Evolutionary conservation across 2,113 vertebrate species (phyloP).

Genomic region (Gadus macrocephalus): DNA sequence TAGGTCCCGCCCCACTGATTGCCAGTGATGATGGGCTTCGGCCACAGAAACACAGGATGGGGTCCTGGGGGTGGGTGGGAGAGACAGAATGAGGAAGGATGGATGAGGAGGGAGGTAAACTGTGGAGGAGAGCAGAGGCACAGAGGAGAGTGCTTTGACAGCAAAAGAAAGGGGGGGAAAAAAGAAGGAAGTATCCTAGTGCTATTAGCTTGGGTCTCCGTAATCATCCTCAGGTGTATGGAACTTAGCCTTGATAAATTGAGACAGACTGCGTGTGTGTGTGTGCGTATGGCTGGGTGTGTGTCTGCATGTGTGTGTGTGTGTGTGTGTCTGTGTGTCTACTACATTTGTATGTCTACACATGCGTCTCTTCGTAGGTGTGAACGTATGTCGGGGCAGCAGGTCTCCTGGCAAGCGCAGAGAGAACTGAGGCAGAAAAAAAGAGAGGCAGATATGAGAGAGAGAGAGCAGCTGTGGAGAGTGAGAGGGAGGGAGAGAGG

Average conservation of each 20-base stretch:
- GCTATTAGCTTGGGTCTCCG: constrained; percentile 66
- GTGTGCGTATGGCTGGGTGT: constrained; percentile 18
- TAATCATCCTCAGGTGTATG: constrained; percentile 68
- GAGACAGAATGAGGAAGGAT: not conserved
- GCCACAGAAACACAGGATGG: not conserved
- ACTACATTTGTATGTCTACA: no score
- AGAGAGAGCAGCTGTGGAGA: not conserved
- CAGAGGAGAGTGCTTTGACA: constrained; percentile 22
- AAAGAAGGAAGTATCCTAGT: constrained; percentile 51
- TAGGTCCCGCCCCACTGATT: no score
- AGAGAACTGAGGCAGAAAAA: constrained; percentile 2
- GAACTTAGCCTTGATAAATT: constrained; percentile 70
- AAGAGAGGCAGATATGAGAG: constrained; percentile 16
- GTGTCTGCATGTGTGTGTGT: constrained; percentile 17
- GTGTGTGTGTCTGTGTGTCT: constrained; percentile 35
- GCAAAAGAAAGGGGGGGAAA: constrained; percentile 32
- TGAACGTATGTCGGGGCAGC: no score
- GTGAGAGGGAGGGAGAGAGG: not conserved
- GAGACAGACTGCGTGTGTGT: constrained; percentile 29
- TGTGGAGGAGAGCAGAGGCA: constrained; percentile 1
- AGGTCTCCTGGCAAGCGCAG: no score
- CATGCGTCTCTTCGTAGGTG: no score
- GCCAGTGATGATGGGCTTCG: not conserved
- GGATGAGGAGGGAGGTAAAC: not conserved
- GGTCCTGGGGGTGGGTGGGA: not conserved